Evolutionary conservation across 2,113 vertebrate species (phyloP), one percentile per base, ranked within the genome.

Genomic region (Ictalurus punctatus): DNA sequence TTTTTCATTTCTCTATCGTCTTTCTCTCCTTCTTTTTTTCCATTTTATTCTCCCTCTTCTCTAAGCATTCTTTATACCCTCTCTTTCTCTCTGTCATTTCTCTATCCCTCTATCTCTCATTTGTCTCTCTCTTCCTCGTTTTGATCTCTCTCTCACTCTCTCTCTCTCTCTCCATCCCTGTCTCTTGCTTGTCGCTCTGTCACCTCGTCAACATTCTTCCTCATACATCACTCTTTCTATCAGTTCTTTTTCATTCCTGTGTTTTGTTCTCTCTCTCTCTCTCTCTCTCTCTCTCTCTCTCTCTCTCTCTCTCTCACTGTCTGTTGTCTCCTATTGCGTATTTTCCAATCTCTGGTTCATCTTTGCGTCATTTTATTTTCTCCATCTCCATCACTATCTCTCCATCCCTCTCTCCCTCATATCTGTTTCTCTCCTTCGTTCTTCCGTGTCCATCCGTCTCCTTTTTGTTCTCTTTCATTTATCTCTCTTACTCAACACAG

Each of bases 201-300:
- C 84, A 91, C 89, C 88, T 87, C 86, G 89, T 87, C 91, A 90
- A 81, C 83, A 59, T 89, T 88, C 91, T 87, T 85, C 58, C 54
- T 84, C 89, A 71, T 34, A 34, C 48, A 30, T 81, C 27, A 86
- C 65, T 91, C 90, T 89, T 88, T 87, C 89, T 87, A 89, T 90
- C 83, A 78, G 63, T 90, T 86, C 89, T 88, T 86, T 58, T 40
- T 80, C 88, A 79, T 48, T 56, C 34, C 8, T 52, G 9, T 52
- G 7, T 52, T 52, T 52, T 52, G 8, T 48, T 44, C 5, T 44
- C 40, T 65, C 7, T 74, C 2, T 40, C 61, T 27, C 34, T 59
- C 7, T 82, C 73, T 84, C 83, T 91, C 82, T 87, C 90, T 88
- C 87, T 63, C 48, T 83, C 88, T 88, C 84, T 91, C 90, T 90